Evolutionary conservation across 2,888 invertebrate genomes (phyloP).

Genomic region (Tyria jacobaeae): DNA sequence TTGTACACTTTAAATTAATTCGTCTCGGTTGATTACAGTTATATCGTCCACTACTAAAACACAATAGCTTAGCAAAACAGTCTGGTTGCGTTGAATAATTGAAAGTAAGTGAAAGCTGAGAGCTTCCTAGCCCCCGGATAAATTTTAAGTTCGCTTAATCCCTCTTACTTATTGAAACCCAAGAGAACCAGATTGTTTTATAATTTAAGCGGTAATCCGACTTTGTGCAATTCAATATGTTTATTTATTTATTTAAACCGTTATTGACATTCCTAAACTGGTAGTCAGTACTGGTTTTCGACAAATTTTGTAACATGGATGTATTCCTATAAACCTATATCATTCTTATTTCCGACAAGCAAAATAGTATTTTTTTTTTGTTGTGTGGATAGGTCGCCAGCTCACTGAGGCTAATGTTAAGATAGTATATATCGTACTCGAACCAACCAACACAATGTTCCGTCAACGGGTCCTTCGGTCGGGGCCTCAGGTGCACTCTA

Average conservation of each 20-base stretch:
- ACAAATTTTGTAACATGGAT: too few relatives aligned
- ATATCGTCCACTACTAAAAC: neutral
- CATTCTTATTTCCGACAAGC: too few relatives aligned
- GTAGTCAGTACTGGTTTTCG: neutral
- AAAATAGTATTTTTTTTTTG: too few relatives aligned
- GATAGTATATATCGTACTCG: too few relatives aligned
- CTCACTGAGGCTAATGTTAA: too few relatives aligned
- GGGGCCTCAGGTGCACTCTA: too few relatives aligned
- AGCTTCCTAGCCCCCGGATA: slow-evolving; percentile 12
- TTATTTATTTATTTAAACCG: slow-evolving; percentile 9
- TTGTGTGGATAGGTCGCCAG: too few relatives aligned
- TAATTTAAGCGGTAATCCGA: slow-evolving; percentile 14
- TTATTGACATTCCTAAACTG: neutral
- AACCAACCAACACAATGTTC: too few relatives aligned
- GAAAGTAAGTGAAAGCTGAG: slow-evolving; percentile 12
- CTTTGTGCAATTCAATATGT: neutral
- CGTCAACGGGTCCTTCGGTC: too few relatives aligned
- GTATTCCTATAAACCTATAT: too few relatives aligned
- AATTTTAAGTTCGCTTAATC: slow-evolving; percentile 23
- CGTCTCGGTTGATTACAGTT: too few relatives aligned
- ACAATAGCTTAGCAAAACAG: slow-evolving; percentile 4
- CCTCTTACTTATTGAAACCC: slow-evolving; percentile 19
- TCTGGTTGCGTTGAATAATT: slow-evolving; percentile 12
- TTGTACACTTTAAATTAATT: neutral
- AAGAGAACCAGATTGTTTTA: slow-evolving; percentile 20